Evolutionary conservation across 2,888 invertebrate genomes (phyloP), one percentile per base, ranked within the genome.

Genomic region (Amiota minor): DNA sequence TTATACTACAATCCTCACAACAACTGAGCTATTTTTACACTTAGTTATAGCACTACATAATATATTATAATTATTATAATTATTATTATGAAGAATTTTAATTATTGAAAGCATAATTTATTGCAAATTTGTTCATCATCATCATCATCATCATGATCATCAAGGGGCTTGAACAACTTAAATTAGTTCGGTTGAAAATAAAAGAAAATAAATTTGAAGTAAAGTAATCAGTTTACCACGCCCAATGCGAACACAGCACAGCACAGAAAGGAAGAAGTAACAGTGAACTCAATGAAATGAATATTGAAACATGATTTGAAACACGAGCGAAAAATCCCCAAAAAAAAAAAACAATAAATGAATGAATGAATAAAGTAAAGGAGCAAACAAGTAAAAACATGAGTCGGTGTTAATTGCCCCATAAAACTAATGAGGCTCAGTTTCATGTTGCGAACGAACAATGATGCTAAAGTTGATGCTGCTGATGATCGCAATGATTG

Each of bases 11-110:
- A 16, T 59, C 20, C 1, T 14, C 20, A 1, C 59, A 59, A 6
- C 35, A 23, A 23, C 35, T 6, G 2, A 6, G 35, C 2, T 2
- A 35, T 35, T 6, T 6, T 1, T 35, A 35, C 35, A 3, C 3
- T 3, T 23, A 23, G 23, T 23, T 23, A 3, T 23, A 23, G 76
- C 74, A 73, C 76, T 75, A 67, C 73, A 77, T 76, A 78, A 79
- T 78, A 75, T 73, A 74, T 69, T 73, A 72, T 50, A 56, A 56
- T 1, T 56, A 9, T 10, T 10, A 59, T 59, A 11, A 59, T 59
- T 18, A 11, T 16, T 59, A 20, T 53, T 12, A 16, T 12, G 16
- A 53, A 16, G 53, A 53, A 53, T 53, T 53, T 53, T 53, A 53
- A 53, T 53, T 53, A 53, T 53, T 14, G 53, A 14, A 53, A 14